Evolutionary conservation across 2,888 invertebrate species (phyloP), one percentile per base, ranked within the genome.

Genomic region (Diaphora mendica): DNA sequence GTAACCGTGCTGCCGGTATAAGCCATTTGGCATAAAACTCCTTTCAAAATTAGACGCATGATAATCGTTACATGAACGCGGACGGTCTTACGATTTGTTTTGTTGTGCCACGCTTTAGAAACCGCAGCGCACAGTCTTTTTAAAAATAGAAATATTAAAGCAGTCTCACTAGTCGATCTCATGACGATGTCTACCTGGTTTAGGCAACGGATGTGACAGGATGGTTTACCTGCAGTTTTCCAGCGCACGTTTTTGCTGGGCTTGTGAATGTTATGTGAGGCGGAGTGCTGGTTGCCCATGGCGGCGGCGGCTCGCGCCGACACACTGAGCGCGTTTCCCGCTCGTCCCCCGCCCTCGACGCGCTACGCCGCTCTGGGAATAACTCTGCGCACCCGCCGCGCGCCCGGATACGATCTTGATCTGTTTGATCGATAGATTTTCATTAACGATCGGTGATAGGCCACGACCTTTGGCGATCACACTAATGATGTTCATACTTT

Each of bases 181-280:
- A 70, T 72, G 75, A 77, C 65, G 66, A 77, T 73, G 68, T 26
- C 48, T 71, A 72, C 66, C 72, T 68, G 76, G 78, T 68, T 78
- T 73, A 75, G 74, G 75, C 77, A 77, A 82, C 77, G 76, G 72
- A 64, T 70, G 74, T 76, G 80, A 71, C 68, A 48, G 75, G 80
- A 73, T 79, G 81, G 84, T 82, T 95, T 97, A 98, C 98, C 98
- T 97, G 98, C 97, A 86, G 97, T 97, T 95, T 97, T 98, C 98
- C 98, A 98, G 95, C 97, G 98, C 87, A 98, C 97, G 96, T 97
- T 97, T 95, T 97, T 97, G 94, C 97, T 97, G 90, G 96, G 97
- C 92, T 96, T 95, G 89, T 90, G 89, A 82, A 90, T 87, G 87
- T 92, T 91, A 90, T 94, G 93, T 87, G 95, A 90, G 91, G 92